phyloP scores from a whole-genome alignment of 2,113 vertebrate genomes.

The Rutilus rutilus region DNA sequence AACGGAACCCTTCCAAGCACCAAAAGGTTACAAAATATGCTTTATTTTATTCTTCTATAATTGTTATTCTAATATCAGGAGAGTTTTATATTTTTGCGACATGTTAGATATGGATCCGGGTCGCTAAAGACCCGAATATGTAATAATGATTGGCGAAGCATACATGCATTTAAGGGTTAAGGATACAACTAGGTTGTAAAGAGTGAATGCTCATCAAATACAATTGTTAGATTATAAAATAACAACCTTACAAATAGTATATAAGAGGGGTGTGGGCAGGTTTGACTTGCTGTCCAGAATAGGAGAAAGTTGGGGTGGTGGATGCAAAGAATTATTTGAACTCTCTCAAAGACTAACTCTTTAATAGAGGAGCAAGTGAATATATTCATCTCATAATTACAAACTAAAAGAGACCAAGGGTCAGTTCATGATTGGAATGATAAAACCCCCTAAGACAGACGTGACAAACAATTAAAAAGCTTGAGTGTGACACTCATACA shows the following conservation, averaged over 20 bases:
- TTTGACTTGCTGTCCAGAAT: neutral
- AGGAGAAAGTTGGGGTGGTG: neutral
- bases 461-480: constrained; percentile 41
- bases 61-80: no score
- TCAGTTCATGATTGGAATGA: constrained; percentile 35
- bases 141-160: no score
- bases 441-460: constrained; percentile 6
- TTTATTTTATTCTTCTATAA: no score
- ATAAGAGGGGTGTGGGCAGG: neutral
- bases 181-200: neutral
- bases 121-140: no score
- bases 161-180: neutral
- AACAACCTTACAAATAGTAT: neutral
- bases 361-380: constrained; percentile 26
- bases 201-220: neutral
- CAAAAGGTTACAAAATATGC: no score
- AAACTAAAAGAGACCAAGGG: constrained; percentile 21
- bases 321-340: neutral
- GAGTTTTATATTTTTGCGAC: no score
- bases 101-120: no score
- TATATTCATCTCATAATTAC: constrained; percentile 37
- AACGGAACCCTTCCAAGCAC: no score
- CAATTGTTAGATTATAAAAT: neutral
- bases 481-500: constrained; percentile 18
- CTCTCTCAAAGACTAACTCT: neutral